phyloP scores from a whole-genome alignment of 2,888 invertebrate genomes.

The Pelosia muscerda region DNA sequence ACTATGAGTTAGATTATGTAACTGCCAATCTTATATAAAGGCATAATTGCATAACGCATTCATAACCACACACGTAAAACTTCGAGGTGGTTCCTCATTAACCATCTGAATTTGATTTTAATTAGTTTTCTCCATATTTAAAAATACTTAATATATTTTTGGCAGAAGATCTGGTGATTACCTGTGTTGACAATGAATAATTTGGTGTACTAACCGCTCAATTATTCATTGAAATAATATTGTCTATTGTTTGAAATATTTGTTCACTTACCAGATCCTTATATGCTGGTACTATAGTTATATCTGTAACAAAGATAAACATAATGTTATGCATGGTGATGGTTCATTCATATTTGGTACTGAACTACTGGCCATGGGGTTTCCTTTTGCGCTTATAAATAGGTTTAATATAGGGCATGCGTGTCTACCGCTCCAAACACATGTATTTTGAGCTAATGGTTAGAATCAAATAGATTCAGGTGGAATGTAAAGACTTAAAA shows the following conservation, averaged over 20 bases:
- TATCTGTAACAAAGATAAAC: conserved; percentile 19
- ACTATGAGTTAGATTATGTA: too few relatives aligned
- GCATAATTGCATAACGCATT: neutral
- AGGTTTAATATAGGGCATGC: neutral
- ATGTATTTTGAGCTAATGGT: too few relatives aligned
- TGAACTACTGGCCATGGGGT: neutral
- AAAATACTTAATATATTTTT: conserved; percentile 9
- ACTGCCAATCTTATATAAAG: neutral
- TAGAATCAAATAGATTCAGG: too few relatives aligned
- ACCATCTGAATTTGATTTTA: conserved; percentile 3
- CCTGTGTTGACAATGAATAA: neutral
- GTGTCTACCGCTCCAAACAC: too few relatives aligned
- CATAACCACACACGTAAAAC: neutral
- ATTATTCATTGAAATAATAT: conserved; percentile 5
- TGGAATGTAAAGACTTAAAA: too few relatives aligned
- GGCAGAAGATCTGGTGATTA: conserved; percentile 8
- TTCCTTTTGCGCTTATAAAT: neutral
- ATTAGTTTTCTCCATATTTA: conserved; percentile 6
- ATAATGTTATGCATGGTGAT: neutral
- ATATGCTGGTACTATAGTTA: conserved; percentile 8
- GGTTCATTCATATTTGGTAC: neutral
- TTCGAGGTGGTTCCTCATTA: neutral
- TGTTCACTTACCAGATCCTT: conserved; percentile 12
- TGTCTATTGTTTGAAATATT: conserved; percentile 18
- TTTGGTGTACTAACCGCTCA: neutral